phyloP scores from a whole-genome alignment of 2,113 vertebrate genomes.

The Connochaetes taurinus region DNA sequence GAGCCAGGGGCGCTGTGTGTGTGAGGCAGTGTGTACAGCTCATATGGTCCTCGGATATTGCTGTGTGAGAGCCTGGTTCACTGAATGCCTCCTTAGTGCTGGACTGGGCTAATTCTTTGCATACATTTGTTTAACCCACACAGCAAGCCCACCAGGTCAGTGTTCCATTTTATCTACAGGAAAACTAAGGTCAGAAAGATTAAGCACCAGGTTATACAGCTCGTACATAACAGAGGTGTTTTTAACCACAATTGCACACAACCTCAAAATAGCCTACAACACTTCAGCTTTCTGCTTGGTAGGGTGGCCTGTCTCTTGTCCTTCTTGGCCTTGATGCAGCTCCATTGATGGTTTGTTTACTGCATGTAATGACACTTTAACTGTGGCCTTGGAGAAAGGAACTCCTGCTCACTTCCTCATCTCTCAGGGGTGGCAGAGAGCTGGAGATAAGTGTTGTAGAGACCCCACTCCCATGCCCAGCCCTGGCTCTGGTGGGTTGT shows the following conservation, averaged over 20 bases:
- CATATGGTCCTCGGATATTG: neutral
- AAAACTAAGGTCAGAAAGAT: neutral
- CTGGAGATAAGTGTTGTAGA: neutral
- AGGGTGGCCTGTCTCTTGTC: neutral
- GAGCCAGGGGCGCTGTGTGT: accelerated
- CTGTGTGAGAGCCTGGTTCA: neutral
- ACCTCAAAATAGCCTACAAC: neutral
- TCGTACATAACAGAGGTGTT: neutral
- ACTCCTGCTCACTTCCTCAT: neutral
- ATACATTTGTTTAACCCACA: neutral
- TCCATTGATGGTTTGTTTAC: neutral
- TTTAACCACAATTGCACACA: neutral
- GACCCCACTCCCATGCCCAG: neutral
- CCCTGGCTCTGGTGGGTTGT: neutral
- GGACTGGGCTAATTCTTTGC: neutral
- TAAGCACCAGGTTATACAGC: neutral
- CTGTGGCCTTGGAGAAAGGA: neutral
- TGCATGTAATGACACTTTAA: neutral
- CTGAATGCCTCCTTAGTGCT: neutral
- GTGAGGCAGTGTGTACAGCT: neutral
- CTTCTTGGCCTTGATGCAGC: neutral
- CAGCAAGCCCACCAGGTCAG: neutral
- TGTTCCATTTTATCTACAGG: neutral
- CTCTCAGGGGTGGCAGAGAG: neutral
- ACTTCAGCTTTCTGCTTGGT: neutral